Conservation (phyloP, 2,797 vertebrate species). For the Eulemur albifrons region DNA sequence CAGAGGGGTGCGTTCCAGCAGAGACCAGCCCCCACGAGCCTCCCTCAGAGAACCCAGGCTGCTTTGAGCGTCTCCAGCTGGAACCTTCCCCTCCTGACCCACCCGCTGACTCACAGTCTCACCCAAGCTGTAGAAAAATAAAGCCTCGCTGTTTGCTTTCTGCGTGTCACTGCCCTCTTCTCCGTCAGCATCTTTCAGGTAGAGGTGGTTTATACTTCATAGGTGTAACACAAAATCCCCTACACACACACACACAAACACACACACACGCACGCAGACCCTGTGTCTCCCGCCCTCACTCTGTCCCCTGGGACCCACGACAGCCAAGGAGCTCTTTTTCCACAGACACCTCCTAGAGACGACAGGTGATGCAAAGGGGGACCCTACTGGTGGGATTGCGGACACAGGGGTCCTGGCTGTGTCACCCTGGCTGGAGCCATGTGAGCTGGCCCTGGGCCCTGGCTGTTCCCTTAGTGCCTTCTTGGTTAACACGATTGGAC, state of each 20-base stretch:
- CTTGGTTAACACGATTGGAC: neutral
- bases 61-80: conserved; percentile 20
- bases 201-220: neutral
- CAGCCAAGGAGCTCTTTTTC: neutral
- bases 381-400: accelerated
- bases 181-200: neutral
- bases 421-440: accelerated
- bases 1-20: neutral
- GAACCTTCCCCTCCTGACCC: neutral
- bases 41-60: neutral
- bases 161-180: neutral
- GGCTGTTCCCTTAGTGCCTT: accelerated
- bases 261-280: too few relatives aligned
- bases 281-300: accelerated
- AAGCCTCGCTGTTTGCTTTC: neutral
- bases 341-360: neutral
- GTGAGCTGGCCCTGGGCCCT: neutral
- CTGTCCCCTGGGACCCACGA: neutral
- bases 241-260: neutral
- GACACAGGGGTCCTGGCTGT: accelerated
- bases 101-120: neutral
- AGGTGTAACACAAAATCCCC: neutral
- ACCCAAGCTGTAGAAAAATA: neutral
- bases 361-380: neutral
- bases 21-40: neutral